A percentile compares a stretch with the other conserved stretches of the same genome.
Conservation (phyloP, 2,113 vertebrate genomes). For the Laticauda laticaudata region DNA sequence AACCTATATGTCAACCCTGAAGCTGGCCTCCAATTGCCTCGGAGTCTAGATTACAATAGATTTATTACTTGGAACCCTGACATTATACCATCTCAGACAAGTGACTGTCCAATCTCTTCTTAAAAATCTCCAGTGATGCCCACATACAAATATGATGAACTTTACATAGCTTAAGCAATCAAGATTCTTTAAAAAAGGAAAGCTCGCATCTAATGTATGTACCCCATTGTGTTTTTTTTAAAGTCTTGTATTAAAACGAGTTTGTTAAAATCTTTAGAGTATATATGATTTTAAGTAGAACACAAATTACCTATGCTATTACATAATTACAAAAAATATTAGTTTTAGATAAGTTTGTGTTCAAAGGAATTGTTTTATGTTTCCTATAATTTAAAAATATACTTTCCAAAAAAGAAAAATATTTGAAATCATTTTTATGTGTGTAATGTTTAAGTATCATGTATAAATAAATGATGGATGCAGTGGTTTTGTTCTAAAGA, state of each 20-base stretch:
- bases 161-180: background rate
- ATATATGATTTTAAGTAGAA: background rate
- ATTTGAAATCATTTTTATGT: background rate
- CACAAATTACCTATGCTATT: background rate
- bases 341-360: background rate
- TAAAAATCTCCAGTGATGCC: no score
- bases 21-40: no score
- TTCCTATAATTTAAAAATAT: background rate
- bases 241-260: background rate
- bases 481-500: background rate
- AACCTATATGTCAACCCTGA: no score
- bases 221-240: slow-evolving; percentile 9
- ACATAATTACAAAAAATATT: background rate
- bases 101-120: no score
- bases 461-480: background rate
- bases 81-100: no score
- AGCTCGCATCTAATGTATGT: background rate
- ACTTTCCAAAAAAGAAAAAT: background rate
- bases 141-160: background rate
- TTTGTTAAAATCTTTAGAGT: background rate
- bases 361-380: background rate
- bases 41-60: no score
- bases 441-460: background rate
- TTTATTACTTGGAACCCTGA: no score
- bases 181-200: background rate